Evolutionary conservation across 2,113 vertebrate species (phyloP).

Genomic region (Carollia perspicillata): DNA sequence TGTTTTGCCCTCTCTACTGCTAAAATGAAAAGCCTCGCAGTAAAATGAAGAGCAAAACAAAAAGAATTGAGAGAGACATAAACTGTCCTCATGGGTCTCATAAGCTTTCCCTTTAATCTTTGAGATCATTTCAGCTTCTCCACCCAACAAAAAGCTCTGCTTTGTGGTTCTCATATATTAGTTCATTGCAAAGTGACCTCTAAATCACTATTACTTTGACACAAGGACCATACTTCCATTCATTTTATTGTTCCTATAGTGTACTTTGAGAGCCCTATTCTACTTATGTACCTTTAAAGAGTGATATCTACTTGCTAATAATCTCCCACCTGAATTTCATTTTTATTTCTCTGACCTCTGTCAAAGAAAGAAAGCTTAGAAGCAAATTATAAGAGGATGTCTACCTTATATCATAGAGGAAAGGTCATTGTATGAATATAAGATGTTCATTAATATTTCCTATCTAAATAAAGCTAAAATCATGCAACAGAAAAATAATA

Average conservation of each 20-base stretch:
- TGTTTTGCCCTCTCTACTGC: conserved; percentile 21
- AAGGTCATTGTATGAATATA: background rate
- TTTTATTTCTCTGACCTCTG: conserved; percentile 60
- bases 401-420: background rate
- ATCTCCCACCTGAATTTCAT: conserved; percentile 34
- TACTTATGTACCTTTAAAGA: conserved; percentile 43
- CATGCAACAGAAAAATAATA: background rate
- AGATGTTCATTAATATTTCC: conserved; percentile 39
- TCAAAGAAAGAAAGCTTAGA: conserved; percentile 48
- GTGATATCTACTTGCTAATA: conserved; percentile 67
- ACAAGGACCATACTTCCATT: background rate
- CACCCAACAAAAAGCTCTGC: conserved; percentile 38
- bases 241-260: conserved; percentile 29
- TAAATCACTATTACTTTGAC: conserved; percentile 60
- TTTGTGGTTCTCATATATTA: conserved; percentile 16
- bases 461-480: conserved; percentile 41
- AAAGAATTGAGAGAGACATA: conserved; percentile 55
- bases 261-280: conserved; percentile 18
- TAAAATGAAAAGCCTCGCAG: conserved; percentile 21
- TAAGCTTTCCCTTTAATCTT: conserved; percentile 51
- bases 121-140: conserved; percentile 45
- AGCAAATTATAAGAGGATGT: conserved; percentile 24
- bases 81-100: conserved; percentile 57
- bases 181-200: conserved; percentile 56
- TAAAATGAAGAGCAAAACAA: conserved; percentile 61